Percentiles rank a stretch among this genome's conserved stretches.
phyloP scores from a whole-genome alignment of 1,140 invertebrate species.

The Pseudomyrmex cubaensis region DNA sequence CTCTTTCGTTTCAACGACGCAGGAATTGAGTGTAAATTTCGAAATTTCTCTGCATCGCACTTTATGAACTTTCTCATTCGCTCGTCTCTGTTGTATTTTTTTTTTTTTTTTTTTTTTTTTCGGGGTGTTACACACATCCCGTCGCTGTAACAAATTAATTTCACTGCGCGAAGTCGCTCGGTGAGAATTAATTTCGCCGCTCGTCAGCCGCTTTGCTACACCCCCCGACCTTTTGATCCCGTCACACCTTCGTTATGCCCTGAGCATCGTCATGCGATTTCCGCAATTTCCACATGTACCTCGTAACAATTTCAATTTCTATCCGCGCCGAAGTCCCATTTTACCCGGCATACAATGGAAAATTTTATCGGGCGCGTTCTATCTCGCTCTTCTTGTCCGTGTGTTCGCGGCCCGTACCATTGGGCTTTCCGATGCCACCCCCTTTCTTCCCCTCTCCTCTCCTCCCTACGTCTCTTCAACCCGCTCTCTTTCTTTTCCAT shows the following conservation, averaged over 20 bases:
- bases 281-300: slow-evolving; percentile 68
- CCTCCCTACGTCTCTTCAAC: not conserved
- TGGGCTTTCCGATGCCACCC: slow-evolving; percentile 18
- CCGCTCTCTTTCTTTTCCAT: slow-evolving; percentile 37
- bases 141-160: slow-evolving; percentile 1
- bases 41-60: not conserved
- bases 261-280: slow-evolving; percentile 49
- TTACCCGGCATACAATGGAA: slow-evolving; percentile 62
- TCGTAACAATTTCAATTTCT: slow-evolving; percentile 75
- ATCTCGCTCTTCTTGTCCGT: slow-evolving; percentile 42
- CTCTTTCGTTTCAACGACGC: too few species aligned
- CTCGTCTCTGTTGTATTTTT: not conserved
- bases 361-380: slow-evolving; percentile 71
- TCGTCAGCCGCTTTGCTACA: slow-evolving; percentile 2
- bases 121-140: not conserved
- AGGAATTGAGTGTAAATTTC: too few species aligned
- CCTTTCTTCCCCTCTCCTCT: not conserved
- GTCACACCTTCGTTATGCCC: slow-evolving; percentile 44
- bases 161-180: not conserved
- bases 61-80: not conserved
- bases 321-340: slow-evolving; percentile 61
- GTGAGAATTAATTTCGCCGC: slow-evolving; percentile 41
- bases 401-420: slow-evolving; percentile 13
- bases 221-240: slow-evolving; percentile 49
- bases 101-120: not conserved